A percentile compares a stretch with the other conserved stretches of the same genome.
Conservation (phyloP, 2,888 invertebrate species). For the Caenorhabditis angaria region DNA sequence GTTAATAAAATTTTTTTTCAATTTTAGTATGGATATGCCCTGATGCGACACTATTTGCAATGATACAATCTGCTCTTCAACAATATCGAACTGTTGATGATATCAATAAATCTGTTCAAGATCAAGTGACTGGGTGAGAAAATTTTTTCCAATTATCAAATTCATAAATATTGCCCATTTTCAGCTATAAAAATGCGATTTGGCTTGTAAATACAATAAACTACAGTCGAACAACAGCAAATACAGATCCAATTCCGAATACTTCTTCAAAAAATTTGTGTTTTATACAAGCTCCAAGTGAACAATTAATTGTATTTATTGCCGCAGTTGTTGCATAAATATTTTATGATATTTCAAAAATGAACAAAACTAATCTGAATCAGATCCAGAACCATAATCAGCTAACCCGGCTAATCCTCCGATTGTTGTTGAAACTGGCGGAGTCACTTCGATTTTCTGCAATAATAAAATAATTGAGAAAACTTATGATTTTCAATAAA, state of each 20-base stretch:
- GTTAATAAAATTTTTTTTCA: background rate
- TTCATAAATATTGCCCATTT: background rate
- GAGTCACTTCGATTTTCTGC: background rate
- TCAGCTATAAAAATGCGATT: conserved; percentile 26
- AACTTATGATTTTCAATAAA: too few relatives aligned
- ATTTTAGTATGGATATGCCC: conserved; percentile 43
- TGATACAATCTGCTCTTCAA: conserved; percentile 27
- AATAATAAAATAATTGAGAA: background rate
- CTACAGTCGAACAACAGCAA: conserved; percentile 39
- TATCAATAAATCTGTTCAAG: conserved; percentile 34
- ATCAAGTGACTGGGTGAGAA: conserved; percentile 16
- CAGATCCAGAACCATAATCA: conserved; percentile 33
- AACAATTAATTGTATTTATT: conserved; percentile 29
- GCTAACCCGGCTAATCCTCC: conserved; percentile 23
- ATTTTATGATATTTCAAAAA: background rate
- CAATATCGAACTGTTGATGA: conserved; percentile 38
- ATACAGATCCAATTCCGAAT: conserved; percentile 31
- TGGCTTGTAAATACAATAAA: conserved; percentile 45
- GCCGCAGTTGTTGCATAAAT: conserved; percentile 25
- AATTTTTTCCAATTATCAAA: background rate
- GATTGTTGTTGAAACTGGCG: background rate
- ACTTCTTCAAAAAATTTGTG: conserved; percentile 30
- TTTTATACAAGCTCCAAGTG: conserved; percentile 36
- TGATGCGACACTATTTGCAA: conserved; percentile 28
- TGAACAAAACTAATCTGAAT: conserved; percentile 24